A percentile compares a stretch with the other conserved stretches of the same genome.
phyloP scores from a whole-genome alignment of 2,113 vertebrate genomes.

The Turdus rufiventris region DNA sequence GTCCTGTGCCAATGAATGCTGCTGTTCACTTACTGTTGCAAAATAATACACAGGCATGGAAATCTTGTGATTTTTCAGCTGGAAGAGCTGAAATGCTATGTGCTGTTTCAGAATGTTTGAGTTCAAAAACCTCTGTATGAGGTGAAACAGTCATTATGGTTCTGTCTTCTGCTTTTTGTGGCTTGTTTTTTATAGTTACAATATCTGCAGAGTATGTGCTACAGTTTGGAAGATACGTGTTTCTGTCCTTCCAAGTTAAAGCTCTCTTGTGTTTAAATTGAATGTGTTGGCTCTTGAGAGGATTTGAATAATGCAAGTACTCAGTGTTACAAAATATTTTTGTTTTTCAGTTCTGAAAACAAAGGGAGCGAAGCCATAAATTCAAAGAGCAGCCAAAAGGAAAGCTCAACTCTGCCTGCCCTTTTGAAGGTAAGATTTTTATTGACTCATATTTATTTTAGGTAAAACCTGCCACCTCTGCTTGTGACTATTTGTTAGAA shows the following conservation, averaged over 20 bases:
- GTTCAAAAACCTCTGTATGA: neutral
- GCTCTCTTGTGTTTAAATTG: neutral
- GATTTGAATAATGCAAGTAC: neutral
- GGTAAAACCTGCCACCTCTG: neutral
- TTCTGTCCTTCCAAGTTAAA: neutral
- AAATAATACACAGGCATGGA: neutral
- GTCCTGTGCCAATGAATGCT: neutral
- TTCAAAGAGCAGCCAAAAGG: slow-evolving; percentile 62
- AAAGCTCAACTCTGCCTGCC: slow-evolving; percentile 63
- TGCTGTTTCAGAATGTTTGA: neutral
- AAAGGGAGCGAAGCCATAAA: slow-evolving; percentile 63
- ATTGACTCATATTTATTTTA: neutral
- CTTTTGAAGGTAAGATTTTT: slow-evolving; percentile 70
- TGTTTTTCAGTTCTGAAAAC: slow-evolving; percentile 76
- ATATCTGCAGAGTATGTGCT: neutral
- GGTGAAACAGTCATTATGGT: neutral
- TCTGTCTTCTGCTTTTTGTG: neutral
- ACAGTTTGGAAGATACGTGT: neutral
- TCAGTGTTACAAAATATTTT: slow-evolving; percentile 9
- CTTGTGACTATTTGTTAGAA: neutral
- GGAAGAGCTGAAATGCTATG: neutral
- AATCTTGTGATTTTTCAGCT: neutral
- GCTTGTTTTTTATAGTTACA: neutral
- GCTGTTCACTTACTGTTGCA: neutral
- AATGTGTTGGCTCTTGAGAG: neutral